phyloP scores from a whole-genome alignment of 2,888 invertebrate genomes.

The Sinelater perroti region DNA sequence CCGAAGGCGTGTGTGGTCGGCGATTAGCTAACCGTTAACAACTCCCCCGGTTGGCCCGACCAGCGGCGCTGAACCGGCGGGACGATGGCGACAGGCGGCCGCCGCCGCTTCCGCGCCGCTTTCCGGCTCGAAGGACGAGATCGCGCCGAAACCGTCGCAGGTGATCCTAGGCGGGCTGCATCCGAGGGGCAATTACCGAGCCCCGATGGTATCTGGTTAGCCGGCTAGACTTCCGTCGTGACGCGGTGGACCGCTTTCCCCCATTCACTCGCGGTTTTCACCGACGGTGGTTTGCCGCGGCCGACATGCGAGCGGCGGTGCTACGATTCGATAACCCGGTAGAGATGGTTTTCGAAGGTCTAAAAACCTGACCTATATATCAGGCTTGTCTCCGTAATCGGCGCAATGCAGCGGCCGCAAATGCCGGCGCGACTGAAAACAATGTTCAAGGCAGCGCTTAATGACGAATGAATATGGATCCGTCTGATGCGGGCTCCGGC shows the following conservation, averaged over 20 bases:
- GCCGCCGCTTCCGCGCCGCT: too few relatives aligned
- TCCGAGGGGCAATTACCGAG: too few relatives aligned
- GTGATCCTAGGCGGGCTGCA: too few relatives aligned
- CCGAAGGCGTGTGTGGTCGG: constrained; percentile 27
- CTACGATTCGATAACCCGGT: constrained; percentile 10
- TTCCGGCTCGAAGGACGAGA: too few relatives aligned
- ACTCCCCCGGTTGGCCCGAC: too few relatives aligned
- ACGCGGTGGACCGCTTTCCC: constrained; percentile 3
- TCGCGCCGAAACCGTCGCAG: too few relatives aligned
- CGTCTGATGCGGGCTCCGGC: too few relatives aligned
- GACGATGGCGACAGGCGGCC: too few relatives aligned
- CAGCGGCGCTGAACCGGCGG: too few relatives aligned
- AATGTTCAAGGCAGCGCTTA: constrained; percentile 8
- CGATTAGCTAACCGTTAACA: constrained; percentile 15
- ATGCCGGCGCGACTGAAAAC: constrained; percentile 7
- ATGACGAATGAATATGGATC: not conserved
- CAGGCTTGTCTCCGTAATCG: too few relatives aligned
- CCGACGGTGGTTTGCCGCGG: too few relatives aligned
- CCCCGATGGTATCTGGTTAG: constrained; percentile 35
- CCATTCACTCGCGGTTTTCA: constrained; percentile 26
- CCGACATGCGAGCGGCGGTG: too few relatives aligned
- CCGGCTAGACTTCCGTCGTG: constrained; percentile 35
- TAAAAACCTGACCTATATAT: constrained; percentile 15
- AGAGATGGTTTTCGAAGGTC: constrained; percentile 3
- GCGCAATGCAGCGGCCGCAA: not conserved